Conservation (phyloP, 2,888 invertebrate genomes). For the Eugnorisma glareosa region DNA sequence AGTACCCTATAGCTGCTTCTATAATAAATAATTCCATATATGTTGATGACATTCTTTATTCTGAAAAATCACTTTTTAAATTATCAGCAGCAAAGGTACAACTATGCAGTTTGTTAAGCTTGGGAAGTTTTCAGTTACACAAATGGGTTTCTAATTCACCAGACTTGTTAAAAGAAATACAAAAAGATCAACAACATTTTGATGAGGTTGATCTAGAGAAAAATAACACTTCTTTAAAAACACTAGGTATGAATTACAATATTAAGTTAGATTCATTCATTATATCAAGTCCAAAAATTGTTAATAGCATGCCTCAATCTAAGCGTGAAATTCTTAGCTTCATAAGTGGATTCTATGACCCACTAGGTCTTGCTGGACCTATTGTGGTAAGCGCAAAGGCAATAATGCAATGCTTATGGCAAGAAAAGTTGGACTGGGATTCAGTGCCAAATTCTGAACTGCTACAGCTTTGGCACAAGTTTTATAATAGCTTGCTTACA, state of each 20-base stretch:
- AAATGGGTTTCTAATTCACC: slow-evolving; percentile 17
- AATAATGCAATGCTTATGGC: no score
- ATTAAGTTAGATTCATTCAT: no score
- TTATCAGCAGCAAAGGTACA: slow-evolving; percentile 1
- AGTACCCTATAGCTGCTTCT: not conserved
- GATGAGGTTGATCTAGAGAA: slow-evolving; percentile 8
- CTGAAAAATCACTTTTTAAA: not conserved
- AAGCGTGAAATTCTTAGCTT: slow-evolving; percentile 2
- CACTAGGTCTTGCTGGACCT: no score
- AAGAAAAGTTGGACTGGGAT: slow-evolving; percentile 5
- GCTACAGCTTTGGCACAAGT: not conserved
- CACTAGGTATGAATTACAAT: no score
- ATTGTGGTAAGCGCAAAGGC: no score
- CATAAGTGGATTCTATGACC: slow-evolving; percentile 2
- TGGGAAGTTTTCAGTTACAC: slow-evolving; percentile 9
- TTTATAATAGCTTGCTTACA: slow-evolving; percentile 12
- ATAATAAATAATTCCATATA: slow-evolving; percentile 7
- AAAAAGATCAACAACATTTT: slow-evolving; percentile 7
- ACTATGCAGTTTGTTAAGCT: not conserved
- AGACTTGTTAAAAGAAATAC: slow-evolving; percentile 2
- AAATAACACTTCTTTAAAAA: not conserved
- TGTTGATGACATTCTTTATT: slow-evolving; percentile 9
- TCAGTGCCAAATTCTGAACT: not conserved
- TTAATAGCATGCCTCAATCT: no score
- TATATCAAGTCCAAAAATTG: no score